Evolutionary conservation across 2,888 invertebrate genomes (phyloP), one percentile per base, ranked within the genome.

Genomic region (Scaptomyza reducta): DNA sequence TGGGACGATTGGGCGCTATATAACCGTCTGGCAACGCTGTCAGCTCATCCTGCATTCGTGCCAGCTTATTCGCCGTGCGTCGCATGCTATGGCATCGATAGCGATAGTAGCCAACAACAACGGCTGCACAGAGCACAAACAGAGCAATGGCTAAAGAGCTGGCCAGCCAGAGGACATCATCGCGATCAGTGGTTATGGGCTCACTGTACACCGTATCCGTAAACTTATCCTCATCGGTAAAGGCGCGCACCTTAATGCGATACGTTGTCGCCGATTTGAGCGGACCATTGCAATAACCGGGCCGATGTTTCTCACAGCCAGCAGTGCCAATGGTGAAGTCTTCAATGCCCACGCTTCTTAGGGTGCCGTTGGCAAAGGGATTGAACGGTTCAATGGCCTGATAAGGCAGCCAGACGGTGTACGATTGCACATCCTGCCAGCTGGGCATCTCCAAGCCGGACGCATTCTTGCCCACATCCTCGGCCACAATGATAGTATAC

Each of bases 261-360:
- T 99, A 99, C 0, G 95, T 95, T 41, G 97, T 95, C 0, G 80
- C 96, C 97, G 33, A 98, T 95, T 92, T 97, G 96, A 99, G 93
- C 4, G 98, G 97, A 0, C 99, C 99, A 92, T 99, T 99, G 93
- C 99, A 99, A 91, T 97, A 98, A 27, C 95, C 95, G 50, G 94
- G 93, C 47, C 94, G 94, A 84, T 94, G 94, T 75, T 94, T 94
- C 89, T 96, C 96, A 91, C 97, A 97, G 77, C 95, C 94, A 90
- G 96, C 96, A 45, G 94, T 93, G 11, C 98, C 98, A 77, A 98
- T 95, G 16, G 96, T 96, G 91, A 97, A 97, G 92, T 97, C 96
- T 80, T 94, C 94, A 89, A 96, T 96, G 91, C 96, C 96, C 75
- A 95, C 93, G 56, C 94, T 94, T 0, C 42, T 2, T 9, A 41